Percentiles rank a stretch among this genome's conserved stretches.
These are phyloP conservation scores for Monochamus alternatus DNA, from an alignment of 2,888 invertebrate species.

Conservation along the genomic window DNA sequence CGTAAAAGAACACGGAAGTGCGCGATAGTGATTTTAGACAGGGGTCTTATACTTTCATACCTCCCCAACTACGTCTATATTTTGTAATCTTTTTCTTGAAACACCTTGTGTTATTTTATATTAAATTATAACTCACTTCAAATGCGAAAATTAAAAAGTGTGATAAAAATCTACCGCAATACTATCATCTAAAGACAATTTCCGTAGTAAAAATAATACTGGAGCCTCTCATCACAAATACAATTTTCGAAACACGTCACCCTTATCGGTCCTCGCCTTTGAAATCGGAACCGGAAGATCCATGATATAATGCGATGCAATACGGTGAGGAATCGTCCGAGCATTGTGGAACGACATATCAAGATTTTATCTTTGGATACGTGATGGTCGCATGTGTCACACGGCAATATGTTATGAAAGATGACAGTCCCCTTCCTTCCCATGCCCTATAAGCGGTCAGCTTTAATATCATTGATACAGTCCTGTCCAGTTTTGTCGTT, in stretches of 20 bases:
- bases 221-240: not conserved
- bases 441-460: not conserved
- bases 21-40: too few relatives aligned
- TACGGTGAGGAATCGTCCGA: not conserved
- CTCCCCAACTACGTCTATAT: too few relatives aligned
- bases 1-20: too few relatives aligned
- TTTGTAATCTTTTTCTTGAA: too few relatives aligned
- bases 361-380: conserved; percentile 5
- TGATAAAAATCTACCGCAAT: too few relatives aligned
- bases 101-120: too few relatives aligned
- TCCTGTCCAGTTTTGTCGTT: not conserved
- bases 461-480: not conserved
- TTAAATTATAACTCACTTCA: too few relatives aligned
- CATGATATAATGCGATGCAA: conserved; percentile 12
- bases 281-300: conserved; percentile 3
- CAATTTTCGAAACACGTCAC: conserved; percentile 1
- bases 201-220: too few relatives aligned
- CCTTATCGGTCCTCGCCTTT: not conserved
- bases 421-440: conserved; percentile 4
- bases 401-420: not conserved
- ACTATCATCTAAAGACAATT: too few relatives aligned
- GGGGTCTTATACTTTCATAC: too few relatives aligned
- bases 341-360: conserved; percentile 12
- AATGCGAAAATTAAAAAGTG: too few relatives aligned
- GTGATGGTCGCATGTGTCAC: conserved; percentile 10